phyloP scores from a whole-genome alignment of 2,888 invertebrate species.

The Temnothorax rugatulus region DNA sequence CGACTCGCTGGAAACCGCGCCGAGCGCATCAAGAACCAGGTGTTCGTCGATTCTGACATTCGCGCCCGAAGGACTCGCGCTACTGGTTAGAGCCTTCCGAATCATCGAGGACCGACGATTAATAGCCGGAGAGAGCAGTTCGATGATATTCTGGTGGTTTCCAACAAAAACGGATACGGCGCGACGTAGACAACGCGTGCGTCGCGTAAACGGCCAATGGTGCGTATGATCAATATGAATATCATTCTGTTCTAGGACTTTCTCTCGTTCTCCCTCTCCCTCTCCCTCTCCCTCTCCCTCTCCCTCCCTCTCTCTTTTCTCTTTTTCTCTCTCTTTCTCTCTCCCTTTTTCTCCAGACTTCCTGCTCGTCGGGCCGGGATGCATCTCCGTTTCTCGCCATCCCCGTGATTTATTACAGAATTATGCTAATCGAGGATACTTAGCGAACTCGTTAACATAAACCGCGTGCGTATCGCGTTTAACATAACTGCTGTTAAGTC shows the following conservation, averaged over 20 bases:
- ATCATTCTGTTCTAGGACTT: conserved; percentile 48
- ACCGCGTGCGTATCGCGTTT: neutral
- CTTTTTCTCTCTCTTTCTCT: neutral
- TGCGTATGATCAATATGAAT: conserved; percentile 65
- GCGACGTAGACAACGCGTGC: conserved; percentile 60
- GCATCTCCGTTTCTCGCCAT: conserved; percentile 12
- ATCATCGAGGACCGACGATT: conserved; percentile 61
- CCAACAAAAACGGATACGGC: conserved; percentile 73
- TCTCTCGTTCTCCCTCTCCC: conserved; percentile 3
- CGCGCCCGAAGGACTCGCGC: conserved; percentile 8
- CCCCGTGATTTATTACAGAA: conserved; percentile 44
- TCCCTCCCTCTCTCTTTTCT: neutral
- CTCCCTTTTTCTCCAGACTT: neutral
- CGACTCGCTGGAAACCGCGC: conserved; percentile 78
- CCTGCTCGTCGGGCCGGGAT: neutral
- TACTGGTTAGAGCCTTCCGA: conserved; percentile 23
- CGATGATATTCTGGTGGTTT: conserved; percentile 70
- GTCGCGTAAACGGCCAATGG: conserved; percentile 71
- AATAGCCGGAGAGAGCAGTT: conserved; percentile 45
- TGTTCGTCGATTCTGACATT: conserved; percentile 56
- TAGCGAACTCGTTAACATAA: conserved; percentile 35
- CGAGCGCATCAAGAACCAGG: conserved; percentile 67
- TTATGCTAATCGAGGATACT: conserved; percentile 26
- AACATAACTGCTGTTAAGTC: conserved; percentile 5
- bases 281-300: neutral